A percentile compares a stretch with the other conserved stretches of the same genome.
phyloP scores from a whole-genome alignment of 1,140 invertebrate genomes.

The Andricus grossulariae region DNA sequence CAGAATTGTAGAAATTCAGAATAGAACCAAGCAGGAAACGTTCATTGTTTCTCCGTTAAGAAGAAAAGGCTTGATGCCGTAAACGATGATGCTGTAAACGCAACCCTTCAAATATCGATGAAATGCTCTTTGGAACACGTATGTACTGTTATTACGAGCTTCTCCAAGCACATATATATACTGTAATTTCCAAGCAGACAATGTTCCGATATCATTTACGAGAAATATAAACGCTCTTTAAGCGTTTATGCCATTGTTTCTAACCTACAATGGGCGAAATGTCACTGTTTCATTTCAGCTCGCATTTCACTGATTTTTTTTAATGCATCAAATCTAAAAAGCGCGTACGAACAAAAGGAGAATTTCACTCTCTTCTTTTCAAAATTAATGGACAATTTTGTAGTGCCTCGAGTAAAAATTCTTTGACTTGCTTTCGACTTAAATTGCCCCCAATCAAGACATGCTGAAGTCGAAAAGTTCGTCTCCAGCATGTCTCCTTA shows the following conservation, averaged over 20 bases:
- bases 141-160: background rate
- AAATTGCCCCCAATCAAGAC: too few relatives aligned
- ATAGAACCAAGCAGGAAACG: constrained; percentile 14
- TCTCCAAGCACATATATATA: background rate
- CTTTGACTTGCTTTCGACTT: too few relatives aligned
- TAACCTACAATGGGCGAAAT: background rate
- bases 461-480: too few relatives aligned
- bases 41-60: background rate
- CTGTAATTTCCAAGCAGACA: background rate
- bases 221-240: background rate
- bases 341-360: background rate
- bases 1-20: constrained; percentile 20
- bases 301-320: background rate
- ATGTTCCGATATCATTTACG: constrained; percentile 28
- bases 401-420: too few relatives aligned
- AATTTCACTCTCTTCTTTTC: background rate
- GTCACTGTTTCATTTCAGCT: background rate
- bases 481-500: too few relatives aligned
- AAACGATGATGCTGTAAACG: background rate
- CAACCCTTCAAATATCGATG: constrained; percentile 5
- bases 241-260: constrained; percentile 8
- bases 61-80: constrained; percentile 7
- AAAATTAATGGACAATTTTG: too few relatives aligned
- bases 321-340: background rate
- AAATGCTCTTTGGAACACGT: background rate